These are phyloP conservation scores for Apamea sordens DNA, from an alignment of 2,888 invertebrate genomes.

Conservation along the genomic window DNA sequence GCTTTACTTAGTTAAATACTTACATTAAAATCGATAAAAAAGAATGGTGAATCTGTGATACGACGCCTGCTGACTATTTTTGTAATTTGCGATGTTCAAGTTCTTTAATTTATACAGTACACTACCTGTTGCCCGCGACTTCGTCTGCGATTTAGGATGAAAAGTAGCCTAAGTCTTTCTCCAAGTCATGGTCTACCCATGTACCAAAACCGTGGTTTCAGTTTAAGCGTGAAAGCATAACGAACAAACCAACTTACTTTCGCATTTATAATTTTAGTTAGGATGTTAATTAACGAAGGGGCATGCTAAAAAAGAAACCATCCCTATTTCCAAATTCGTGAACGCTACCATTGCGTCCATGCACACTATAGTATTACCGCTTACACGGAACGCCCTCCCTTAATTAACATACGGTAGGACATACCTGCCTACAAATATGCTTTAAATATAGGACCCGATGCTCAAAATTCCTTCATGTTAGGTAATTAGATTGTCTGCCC, in stretches of 20 bases:
- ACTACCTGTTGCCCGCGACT: too few species aligned
- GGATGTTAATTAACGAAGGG: background rate
- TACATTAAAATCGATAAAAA: too few species aligned
- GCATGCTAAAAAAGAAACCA: background rate
- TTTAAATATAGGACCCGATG: background rate
- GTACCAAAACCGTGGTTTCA: too few species aligned
- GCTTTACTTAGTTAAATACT: too few species aligned
- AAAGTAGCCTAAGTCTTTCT: too few species aligned
- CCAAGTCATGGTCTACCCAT: too few species aligned
- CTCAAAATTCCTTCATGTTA: background rate
- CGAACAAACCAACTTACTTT: too few species aligned
- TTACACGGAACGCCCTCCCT: background rate
- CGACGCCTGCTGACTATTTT: background rate
- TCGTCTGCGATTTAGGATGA: too few species aligned
- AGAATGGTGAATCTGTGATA: background rate
- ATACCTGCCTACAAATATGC: background rate
- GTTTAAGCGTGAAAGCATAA: too few species aligned
- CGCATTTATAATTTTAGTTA: too few species aligned
- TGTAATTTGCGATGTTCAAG: background rate
- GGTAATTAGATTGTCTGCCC: conserved; percentile 6
- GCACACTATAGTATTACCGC: background rate
- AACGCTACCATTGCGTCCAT: background rate
- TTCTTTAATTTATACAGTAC: too few species aligned
- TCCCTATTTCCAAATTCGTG: background rate
- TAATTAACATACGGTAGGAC: background rate